Evolutionary conservation across 1,140 invertebrate genomes (phyloP).

Genomic region (Nilaparvata lugens): DNA sequence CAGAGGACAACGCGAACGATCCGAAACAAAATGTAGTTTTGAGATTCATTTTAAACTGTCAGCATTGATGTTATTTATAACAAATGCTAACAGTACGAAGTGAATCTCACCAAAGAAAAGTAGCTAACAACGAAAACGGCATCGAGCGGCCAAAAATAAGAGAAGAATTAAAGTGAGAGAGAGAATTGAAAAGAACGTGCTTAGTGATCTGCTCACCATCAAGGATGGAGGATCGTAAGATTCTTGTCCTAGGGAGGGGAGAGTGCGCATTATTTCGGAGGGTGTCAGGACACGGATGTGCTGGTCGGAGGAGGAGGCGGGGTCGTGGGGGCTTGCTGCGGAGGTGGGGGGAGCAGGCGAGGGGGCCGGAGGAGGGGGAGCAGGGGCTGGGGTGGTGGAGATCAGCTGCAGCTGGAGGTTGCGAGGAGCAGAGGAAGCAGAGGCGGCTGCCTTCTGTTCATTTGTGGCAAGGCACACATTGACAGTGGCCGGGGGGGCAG

Average conservation of each 20-base stretch:
- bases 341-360: conserved; percentile 15
- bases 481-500: conserved; percentile 17
- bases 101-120: too few species aligned
- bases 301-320: conserved; percentile 45
- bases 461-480: conserved; percentile 16
- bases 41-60: too few species aligned
- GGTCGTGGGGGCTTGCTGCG: conserved; percentile 14
- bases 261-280: conserved; percentile 77
- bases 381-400: conserved; percentile 5
- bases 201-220: conserved; percentile 43
- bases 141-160: too few species aligned
- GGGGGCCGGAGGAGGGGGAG: conserved; percentile 12
- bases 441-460: conserved; percentile 13
- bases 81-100: too few species aligned
- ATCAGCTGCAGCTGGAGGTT: conserved; percentile 17
- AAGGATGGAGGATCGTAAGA: conserved; percentile 50
- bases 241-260: conserved; percentile 66
- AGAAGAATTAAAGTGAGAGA: conserved; percentile 6
- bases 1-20: too few species aligned
- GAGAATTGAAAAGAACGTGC: conserved; percentile 22
- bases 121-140: too few species aligned
- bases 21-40: too few species aligned
- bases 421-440: conserved; percentile 14
- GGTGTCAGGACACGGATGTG: conserved; percentile 76
- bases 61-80: too few species aligned